Base-by-base conservation (phyloP, 2,797 vertebrate species). In the Arremon brunneinucha region DNA sequence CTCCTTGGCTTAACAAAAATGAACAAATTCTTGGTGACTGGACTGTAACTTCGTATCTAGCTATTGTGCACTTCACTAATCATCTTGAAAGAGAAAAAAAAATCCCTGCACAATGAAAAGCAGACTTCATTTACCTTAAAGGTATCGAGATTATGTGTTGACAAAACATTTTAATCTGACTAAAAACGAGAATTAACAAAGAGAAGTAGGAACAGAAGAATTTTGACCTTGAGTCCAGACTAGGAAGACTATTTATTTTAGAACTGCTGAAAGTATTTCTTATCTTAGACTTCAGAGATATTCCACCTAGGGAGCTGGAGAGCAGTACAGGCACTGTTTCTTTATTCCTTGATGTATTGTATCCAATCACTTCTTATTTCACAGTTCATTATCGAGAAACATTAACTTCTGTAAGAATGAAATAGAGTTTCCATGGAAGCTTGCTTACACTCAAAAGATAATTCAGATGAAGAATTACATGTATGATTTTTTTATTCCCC, bases 331-430 rank as follows among this genome's bases (percentile, higher is more conserved):
- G 28, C 65, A 63, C 4, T 0, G 4, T 41, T 30, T 64, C 50
- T 91, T 41, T 88, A 55, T 80, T 87, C 55, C 67, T 79, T 90
- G 67, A 91, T 72, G 35, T 28, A 64, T 90, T 94, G 43, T 86
- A 76, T 50, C 57, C 59, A 84, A 90, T 81, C 55, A 56, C 46
- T 75, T 93, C 76, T 72, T 86, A 84, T 94, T 95, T 91, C 88
- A 86, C 83, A 59, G 37, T 62, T 93, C 64, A 83, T 90, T 94
- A 93, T 95, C 62, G 91, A 87, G 64, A 93, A 70, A 55, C 14
- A 53, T 62, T 93, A 88, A 53, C 50, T 88, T 90, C 37, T 77
- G 23, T 44, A 69, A 81, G 62, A 90, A 85, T 43, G 35, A 83
- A 94, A n/a, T n/a, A n/a, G 44, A 79, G 18, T 82, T 93, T 80